phyloP scores from a whole-genome alignment of 2,888 invertebrate species.

The Erpobdella octoculata region DNA sequence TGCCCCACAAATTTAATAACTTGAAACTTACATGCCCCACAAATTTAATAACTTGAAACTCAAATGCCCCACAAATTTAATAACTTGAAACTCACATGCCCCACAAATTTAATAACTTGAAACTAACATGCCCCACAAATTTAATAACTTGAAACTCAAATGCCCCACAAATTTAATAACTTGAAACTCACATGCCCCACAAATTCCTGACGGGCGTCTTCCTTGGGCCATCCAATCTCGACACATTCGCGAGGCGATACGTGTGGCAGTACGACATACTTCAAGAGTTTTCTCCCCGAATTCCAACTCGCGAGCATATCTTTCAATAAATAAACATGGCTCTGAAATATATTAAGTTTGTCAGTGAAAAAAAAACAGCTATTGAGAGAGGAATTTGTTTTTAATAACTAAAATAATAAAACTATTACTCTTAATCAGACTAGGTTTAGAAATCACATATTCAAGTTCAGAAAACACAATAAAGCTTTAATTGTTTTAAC shows the following conservation, averaged over 20 bases:
- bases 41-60: no score
- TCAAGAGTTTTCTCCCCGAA: conserved; percentile 86
- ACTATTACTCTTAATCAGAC: background rate
- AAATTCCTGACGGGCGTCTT: conserved; percentile 87
- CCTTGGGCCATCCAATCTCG: conserved; percentile 94
- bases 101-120: no score
- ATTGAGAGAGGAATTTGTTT: background rate
- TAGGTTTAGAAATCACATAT: background rate
- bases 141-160: no score
- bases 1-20: no score
- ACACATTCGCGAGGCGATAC: conserved; percentile 93
- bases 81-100: no score
- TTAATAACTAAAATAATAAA: background rate
- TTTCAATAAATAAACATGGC: conserved; percentile 85
- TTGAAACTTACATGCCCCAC: no score
- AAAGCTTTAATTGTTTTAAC: no score
- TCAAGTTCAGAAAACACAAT: no score
- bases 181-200: conserved; percentile 77
- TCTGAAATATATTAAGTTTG: no score
- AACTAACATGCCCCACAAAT: no score
- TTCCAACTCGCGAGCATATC: conserved; percentile 87
- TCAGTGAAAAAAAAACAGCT: background rate
- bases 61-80: no score
- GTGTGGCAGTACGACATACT: conserved; percentile 80
- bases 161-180: no score